Evolutionary conservation across 2,113 vertebrate genomes (phyloP).

Genomic region (Chamaetylas fuelleborni): DNA sequence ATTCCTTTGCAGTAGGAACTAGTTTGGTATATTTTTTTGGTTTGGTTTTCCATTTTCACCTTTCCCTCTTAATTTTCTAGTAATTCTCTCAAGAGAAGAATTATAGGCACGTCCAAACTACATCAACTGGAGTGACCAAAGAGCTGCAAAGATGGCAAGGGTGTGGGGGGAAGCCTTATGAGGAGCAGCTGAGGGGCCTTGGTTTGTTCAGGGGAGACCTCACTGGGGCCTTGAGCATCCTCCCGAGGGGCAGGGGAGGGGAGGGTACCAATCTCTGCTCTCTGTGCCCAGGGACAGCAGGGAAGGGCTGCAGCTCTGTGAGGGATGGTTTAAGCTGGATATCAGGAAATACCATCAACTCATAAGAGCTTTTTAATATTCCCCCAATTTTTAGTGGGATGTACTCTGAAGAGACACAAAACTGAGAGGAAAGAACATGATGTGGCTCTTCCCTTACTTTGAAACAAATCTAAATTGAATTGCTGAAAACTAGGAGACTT

Average conservation of each 20-base stretch:
- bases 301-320: not conserved
- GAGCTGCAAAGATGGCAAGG: not conserved
- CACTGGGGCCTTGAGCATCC: not conserved
- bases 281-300: not conserved
- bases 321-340: not conserved
- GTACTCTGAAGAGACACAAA: not conserved
- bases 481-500: not conserved
- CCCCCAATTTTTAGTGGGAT: not conserved
- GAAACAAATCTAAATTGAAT: not conserved
- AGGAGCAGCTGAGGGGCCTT: not conserved
- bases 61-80: not conserved
- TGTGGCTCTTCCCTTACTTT: not conserved
- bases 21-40: not conserved
- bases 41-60: not conserved
- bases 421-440: not conserved
- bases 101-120: rapidly evolving
- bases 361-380: not conserved
- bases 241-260: not conserved
- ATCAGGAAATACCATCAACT: not conserved
- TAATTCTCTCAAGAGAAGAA: not conserved
- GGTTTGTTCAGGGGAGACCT: not conserved
- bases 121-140: not conserved
- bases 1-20: not conserved
- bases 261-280: not conserved
- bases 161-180: not conserved